Evolutionary conservation across 2,888 invertebrate genomes (phyloP), one percentile per base, ranked within the genome.

Genomic region (Molanna angustata): DNA sequence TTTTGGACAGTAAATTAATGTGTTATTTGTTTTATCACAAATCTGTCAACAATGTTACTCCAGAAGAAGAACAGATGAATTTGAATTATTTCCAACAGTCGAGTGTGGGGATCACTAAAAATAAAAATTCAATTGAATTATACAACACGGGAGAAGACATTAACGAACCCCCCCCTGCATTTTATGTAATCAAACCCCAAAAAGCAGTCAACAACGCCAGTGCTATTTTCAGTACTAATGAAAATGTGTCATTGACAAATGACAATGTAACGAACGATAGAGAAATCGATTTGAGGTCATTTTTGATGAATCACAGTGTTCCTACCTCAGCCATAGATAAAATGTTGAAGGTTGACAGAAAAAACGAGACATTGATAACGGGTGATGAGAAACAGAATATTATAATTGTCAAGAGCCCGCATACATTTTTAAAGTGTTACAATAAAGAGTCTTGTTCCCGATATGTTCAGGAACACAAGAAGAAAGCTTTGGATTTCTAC

Each of bases 401-500:
- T 27, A 6, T 27, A 27, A n/a, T n/a, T n/a, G n/a, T n/a, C n/a
- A n/a, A n/a, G n/a, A n/a, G n/a, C n/a, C n/a, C n/a, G n/a, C n/a
- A n/a, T n/a, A 37, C 39, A 6, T 45, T 19, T 13, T 33, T 47
- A n/a, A 50, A 33, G 27, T 57, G 57, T 22, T 45, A 40, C 33
- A 51, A 57, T 45, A 57, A 57, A 18, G 54, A 57, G 16, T 57
- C 54, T 3, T 57, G 76, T 52, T 66, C 70, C 13, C 72, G 68
- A 46, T 72, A 68, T 42, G 69, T 64, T 1, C 71, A 70, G 0
- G 69, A 74, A 57, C 72, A 76, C 55, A 70, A 63, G 49, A 74
- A 75, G 58, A 74, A 72, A 62, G 77, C 76, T 9, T 64, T 76
- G 40, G 75, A 76, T 58, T 76, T 76, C 61, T 77, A 77, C 61